phyloP scores from a whole-genome alignment of 2,888 invertebrate genomes.

The Tryphoninae sp. region DNA sequence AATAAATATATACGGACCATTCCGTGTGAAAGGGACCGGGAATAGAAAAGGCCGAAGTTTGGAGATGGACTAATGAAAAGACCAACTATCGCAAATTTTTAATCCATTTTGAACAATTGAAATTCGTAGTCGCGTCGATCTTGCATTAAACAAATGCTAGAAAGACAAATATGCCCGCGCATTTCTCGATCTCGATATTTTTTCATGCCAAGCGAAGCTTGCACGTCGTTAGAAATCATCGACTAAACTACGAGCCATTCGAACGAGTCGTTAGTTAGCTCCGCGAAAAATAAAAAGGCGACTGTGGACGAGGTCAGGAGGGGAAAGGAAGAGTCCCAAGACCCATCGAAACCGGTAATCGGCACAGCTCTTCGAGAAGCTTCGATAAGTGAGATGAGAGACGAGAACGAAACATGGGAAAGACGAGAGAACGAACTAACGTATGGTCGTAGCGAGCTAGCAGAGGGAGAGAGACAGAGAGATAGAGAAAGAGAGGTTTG shows the following conservation, averaged over 20 bases:
- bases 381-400: conserved; percentile 65
- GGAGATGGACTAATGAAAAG: not conserved
- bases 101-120: too few relatives aligned
- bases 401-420: conserved; percentile 35
- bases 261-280: conserved; percentile 54
- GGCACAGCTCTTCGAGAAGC: conserved; percentile 62
- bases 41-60: not conserved
- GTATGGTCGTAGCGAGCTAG: not conserved
- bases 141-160: too few relatives aligned
- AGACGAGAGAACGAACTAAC: not conserved
- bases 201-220: conserved; percentile 12
- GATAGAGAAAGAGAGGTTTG: conserved; percentile 1
- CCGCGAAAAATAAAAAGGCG: conserved; percentile 17
- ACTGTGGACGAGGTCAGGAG: not conserved
- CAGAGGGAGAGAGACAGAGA: conserved; percentile 16
- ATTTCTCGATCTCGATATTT: not conserved
- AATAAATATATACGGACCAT: not conserved
- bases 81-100: too few relatives aligned
- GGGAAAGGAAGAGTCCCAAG: conserved; percentile 59
- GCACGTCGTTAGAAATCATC: conserved; percentile 69
- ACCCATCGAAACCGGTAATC: conserved; percentile 57
- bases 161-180: not conserved
- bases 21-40: not conserved
- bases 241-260: conserved; percentile 67
- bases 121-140: too few relatives aligned